Evolutionary conservation across 2,797 vertebrate species (phyloP).

Genomic region (Fratercula arctica): DNA sequence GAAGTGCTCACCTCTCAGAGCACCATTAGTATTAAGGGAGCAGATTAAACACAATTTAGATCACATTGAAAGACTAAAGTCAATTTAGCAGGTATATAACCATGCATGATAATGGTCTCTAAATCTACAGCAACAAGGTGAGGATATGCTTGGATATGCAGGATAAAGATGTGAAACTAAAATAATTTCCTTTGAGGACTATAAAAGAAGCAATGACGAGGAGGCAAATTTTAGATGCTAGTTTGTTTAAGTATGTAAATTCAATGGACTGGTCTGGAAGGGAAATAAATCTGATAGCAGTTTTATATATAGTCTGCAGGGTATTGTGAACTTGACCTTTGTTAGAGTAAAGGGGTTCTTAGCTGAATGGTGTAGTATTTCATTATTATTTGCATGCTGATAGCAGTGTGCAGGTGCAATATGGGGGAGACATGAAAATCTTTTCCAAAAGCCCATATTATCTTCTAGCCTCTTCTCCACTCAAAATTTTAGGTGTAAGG

Average conservation of each 20-base stretch:
- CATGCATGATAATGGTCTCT: constrained; percentile 52
- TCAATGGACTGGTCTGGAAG: constrained; percentile 49
- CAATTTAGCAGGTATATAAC: constrained; percentile 58
- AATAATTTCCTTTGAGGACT: constrained; percentile 54
- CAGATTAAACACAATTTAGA: constrained; percentile 60
- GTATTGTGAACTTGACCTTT: constrained; percentile 50
- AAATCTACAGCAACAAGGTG: constrained; percentile 48
- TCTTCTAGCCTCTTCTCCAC: not conserved
- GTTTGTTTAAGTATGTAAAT: constrained; percentile 66
- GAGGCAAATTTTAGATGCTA: constrained; percentile 38
- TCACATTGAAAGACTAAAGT: constrained; percentile 47
- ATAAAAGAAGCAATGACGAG: constrained; percentile 22
- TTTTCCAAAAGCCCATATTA: not conserved
- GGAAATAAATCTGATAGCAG: constrained; percentile 41
- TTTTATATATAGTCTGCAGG: not conserved
- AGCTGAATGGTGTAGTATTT: not conserved
- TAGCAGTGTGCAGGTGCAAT: not conserved
- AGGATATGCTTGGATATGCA: constrained; percentile 41
- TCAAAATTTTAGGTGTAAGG: not conserved
- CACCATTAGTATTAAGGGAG: constrained; percentile 40
- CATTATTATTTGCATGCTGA: not conserved
- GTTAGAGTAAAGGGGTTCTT: not conserved
- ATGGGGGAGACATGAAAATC: not conserved
- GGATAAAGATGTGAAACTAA: constrained; percentile 45
- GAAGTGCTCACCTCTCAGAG: constrained; percentile 16